Base-by-base conservation (phyloP, 2,797 vertebrate species). In the Alca torda region DNA sequence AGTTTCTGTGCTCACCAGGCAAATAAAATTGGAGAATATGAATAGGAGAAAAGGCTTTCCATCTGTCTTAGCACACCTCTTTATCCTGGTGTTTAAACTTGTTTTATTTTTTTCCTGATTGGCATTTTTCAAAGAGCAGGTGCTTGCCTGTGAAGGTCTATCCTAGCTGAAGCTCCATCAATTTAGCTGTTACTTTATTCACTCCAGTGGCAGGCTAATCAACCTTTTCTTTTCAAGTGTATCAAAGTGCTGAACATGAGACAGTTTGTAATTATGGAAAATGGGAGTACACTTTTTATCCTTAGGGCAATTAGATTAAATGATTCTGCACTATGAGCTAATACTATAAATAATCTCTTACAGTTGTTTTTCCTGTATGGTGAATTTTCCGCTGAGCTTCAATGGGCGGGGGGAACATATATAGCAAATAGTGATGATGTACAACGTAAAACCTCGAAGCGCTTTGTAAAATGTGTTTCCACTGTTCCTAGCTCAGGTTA, bases 191-290 rank as follows among this genome's bases (percentile, higher is more conserved):
- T 78, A 24, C 50, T 93, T 95, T 80, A 60, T 92, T 96, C 94
- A 83, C 72, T 75, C 23, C 75, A 25, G 6, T 23, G 48, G 72
- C 90, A 93, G 67, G 57, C 56, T 95, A 80, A 96, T 92, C 90
- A 96, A 57, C 88, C 88, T 95, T 87, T 92, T 74, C 90, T 89
- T 79, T 86, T 92, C 91, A 85, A 80, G 67, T 85, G 76, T 93
- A 86, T 95, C 81, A 83, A 65, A 78, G 63, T 51, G 26, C 78
- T 84, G 84, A 94, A 90, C 85, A 79, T 13, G 81, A 83, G 90
- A 39, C 72, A 75, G 53, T 90, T 85, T 85, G 81, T 90, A 94
- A 96, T 95, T 83, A 91, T 20, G 95, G 94, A 87, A 95, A 94
- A 89, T 85, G 72, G 60, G 75, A 83, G 50, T n/a, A 43, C 53